Conservation (phyloP, 2,888 invertebrate species). For the Phortica okadai region DNA sequence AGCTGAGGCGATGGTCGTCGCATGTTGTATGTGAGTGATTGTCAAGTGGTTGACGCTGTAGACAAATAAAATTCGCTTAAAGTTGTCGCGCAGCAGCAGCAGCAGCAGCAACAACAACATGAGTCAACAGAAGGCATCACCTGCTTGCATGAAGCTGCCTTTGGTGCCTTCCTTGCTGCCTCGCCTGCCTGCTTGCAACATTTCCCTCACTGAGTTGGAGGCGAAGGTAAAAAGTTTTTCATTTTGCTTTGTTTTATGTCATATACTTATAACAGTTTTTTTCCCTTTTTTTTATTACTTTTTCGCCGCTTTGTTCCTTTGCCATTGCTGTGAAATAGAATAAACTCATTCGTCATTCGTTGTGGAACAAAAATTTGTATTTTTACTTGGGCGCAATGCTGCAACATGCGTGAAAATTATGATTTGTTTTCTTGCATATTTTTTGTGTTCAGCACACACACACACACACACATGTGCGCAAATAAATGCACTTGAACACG, state of each 20-base stretch:
- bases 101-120: constrained; percentile 38
- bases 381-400: constrained; percentile 56
- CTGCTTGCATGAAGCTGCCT: constrained; percentile 16
- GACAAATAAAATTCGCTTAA: constrained; percentile 71
- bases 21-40: constrained; percentile 68
- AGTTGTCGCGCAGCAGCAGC: constrained; percentile 51
- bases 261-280: constrained; percentile 34
- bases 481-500: not conserved
- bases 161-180: constrained; percentile 38
- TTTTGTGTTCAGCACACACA: constrained; percentile 22
- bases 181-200: constrained; percentile 25
- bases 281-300: constrained; percentile 41
- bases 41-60: constrained; percentile 71
- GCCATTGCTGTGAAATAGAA: constrained; percentile 62
- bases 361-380: constrained; percentile 52
- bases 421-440: constrained; percentile 11
- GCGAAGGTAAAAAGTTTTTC: constrained; percentile 32
- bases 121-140: constrained; percentile 29
- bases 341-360: constrained; percentile 68
- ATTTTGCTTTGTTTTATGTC: constrained; percentile 48
- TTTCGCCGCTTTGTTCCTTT: constrained; percentile 26
- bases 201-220: constrained; percentile 34
- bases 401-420: constrained; percentile 66
- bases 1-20: constrained; percentile 28
- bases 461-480: not conserved